Evolutionary conservation across 2,888 invertebrate genomes (phyloP).

Genomic region (Eupithecia tripunctaria): DNA sequence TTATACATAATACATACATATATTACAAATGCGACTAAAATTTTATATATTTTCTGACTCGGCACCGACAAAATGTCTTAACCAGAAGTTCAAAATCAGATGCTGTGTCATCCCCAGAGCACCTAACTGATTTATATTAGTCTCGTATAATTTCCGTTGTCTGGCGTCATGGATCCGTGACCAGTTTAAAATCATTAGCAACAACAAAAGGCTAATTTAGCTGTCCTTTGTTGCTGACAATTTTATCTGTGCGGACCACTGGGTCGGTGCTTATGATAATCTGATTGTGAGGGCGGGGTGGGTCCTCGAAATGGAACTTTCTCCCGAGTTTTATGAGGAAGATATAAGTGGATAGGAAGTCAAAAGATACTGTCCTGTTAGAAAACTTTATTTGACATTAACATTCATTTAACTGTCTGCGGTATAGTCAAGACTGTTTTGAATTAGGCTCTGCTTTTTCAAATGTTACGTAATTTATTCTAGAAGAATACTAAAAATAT

Average conservation of each 20-base stretch:
- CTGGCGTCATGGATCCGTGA: constrained; percentile 53
- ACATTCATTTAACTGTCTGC: constrained; percentile 2
- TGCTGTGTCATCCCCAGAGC: constrained; percentile 28
- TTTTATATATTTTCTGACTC: constrained; percentile 11
- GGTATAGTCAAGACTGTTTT: neutral
- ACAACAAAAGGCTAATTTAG: constrained; percentile 57
- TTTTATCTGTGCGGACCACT: constrained; percentile 77
- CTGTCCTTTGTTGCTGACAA: constrained; percentile 72
- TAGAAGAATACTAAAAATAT: neutral
- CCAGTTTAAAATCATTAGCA: constrained; percentile 68
- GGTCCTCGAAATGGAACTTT: constrained; percentile 41
- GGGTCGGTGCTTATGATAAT: constrained; percentile 73
- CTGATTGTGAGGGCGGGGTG: constrained; percentile 60
- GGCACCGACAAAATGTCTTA: neutral
- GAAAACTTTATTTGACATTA: neutral
- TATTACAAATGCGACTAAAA: constrained; percentile 5
- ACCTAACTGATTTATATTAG: constrained; percentile 33
- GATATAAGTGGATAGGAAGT: constrained; percentile 35
- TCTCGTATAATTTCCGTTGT: constrained; percentile 40
- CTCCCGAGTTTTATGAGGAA: constrained; percentile 38
- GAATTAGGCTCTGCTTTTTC: neutral
- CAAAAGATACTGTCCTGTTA: constrained; percentile 19
- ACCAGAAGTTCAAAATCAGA: constrained; percentile 23
- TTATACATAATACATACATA: too few species aligned
- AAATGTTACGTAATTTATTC: neutral